Percentiles rank a stretch among this genome's conserved stretches.
Evolutionary conservation across 2,888 invertebrate species (phyloP).

Genomic region (Ochropacha duplaris): DNA sequence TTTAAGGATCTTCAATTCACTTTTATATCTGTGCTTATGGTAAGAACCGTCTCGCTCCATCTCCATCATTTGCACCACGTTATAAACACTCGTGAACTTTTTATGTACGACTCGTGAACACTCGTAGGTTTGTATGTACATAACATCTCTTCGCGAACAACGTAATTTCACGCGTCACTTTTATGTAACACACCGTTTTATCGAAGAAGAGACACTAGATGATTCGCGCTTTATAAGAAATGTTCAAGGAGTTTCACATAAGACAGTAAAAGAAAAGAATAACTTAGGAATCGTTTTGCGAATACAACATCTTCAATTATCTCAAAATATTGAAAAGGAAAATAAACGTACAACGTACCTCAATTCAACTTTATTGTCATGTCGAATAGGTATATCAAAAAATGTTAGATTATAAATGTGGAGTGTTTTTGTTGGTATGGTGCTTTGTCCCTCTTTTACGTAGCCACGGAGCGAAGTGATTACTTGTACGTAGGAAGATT

Average conservation of each 20-base stretch:
- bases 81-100: constrained; percentile 25
- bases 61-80: constrained; percentile 21
- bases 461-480: too few species aligned
- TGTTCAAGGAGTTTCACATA: constrained; percentile 27
- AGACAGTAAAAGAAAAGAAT: background rate
- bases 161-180: constrained; percentile 62
- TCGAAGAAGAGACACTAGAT: constrained; percentile 47
- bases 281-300: background rate
- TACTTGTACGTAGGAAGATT: too few species aligned
- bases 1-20: background rate
- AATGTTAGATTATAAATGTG: too few species aligned
- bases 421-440: too few species aligned
- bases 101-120: constrained; percentile 27
- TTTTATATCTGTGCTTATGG: background rate
- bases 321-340: too few species aligned
- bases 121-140: constrained; percentile 40
- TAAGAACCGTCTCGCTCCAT: background rate
- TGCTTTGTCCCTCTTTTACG: too few species aligned
- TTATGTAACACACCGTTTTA: constrained; percentile 53
- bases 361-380: too few species aligned
- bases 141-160: constrained; percentile 55
- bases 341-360: too few species aligned
- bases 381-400: too few species aligned
- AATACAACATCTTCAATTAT: too few species aligned
- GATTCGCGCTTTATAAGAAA: constrained; percentile 49